Percentiles rank a stretch among this genome's conserved stretches.
These are phyloP conservation scores for Leucoptera coffeella DNA, from an alignment of 2,888 invertebrate species.

Conservation along the genomic window DNA sequence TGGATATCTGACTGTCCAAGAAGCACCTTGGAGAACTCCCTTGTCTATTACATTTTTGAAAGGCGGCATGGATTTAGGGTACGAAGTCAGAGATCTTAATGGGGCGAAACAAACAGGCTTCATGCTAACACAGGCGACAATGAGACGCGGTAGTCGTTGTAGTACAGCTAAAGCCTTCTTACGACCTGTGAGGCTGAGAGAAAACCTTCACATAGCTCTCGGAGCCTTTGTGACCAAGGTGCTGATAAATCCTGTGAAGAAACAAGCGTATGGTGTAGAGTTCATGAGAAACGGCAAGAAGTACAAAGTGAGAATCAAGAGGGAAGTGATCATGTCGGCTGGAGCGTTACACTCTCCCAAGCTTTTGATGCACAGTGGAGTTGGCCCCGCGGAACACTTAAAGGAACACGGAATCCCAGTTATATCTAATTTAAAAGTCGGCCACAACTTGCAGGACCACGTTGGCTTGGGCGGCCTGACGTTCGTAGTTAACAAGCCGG, in stretches of 20 bases:
- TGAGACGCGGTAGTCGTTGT: slow-evolving; percentile 77
- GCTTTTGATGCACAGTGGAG: slow-evolving; percentile 84
- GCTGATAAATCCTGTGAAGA: slow-evolving; percentile 60
- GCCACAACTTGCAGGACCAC: slow-evolving; percentile 82
- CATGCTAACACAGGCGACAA: slow-evolving; percentile 81
- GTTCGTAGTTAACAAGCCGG: slow-evolving; percentile 73
- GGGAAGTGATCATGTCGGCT: slow-evolving; percentile 79
- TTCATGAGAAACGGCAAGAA: slow-evolving; percentile 61
- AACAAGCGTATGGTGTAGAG: slow-evolving; percentile 71
- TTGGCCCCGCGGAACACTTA: slow-evolving; percentile 75
- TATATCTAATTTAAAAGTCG: slow-evolving; percentile 69
- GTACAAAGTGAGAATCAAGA: slow-evolving; percentile 62
- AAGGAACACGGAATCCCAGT: slow-evolving; percentile 66
- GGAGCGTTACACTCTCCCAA: slow-evolving; percentile 88
- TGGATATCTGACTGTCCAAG: slow-evolving; percentile 78
- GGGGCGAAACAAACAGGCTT: slow-evolving; percentile 81
- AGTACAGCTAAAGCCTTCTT: slow-evolving; percentile 86
- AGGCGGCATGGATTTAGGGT: slow-evolving; percentile 77
- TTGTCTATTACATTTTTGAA: slow-evolving; percentile 76
- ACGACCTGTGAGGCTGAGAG: slow-evolving; percentile 69
- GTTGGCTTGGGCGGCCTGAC: slow-evolving; percentile 81
- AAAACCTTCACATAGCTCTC: slow-evolving; percentile 74
- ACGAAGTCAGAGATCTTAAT: slow-evolving; percentile 74
- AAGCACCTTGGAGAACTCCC: slow-evolving; percentile 78
- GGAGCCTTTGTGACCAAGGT: slow-evolving; percentile 69